Conservation (phyloP, 1,140 invertebrate species). For the Achatina immaculata region DNA sequence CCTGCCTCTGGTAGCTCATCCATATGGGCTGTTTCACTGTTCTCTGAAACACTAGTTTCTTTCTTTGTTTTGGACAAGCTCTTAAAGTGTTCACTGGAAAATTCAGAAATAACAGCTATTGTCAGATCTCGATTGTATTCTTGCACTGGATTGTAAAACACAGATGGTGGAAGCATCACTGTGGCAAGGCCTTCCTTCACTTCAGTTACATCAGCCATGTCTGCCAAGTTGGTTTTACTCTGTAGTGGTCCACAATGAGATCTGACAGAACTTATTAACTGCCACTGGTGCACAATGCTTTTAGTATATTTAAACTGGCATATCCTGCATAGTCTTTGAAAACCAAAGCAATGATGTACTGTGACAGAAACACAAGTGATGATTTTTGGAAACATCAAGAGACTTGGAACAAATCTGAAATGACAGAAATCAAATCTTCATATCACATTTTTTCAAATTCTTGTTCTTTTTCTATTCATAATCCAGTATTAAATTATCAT, state of each 20-base stretch:
- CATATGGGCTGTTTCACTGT: neutral
- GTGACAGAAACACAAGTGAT: neutral
- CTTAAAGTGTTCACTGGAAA: slow-evolving; percentile 56
- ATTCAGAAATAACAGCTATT: slow-evolving; percentile 72
- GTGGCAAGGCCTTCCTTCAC: slow-evolving; percentile 82
- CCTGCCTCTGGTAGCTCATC: slow-evolving; percentile 34
- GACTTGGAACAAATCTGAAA: too few relatives aligned
- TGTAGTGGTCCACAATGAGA: neutral
- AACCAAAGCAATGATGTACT: neutral
- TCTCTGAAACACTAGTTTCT: neutral
- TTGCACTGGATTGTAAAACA: slow-evolving; percentile 98
- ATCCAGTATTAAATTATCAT: too few relatives aligned
- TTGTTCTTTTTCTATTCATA: too few relatives aligned
- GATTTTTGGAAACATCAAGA: neutral
- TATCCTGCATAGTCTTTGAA: neutral
- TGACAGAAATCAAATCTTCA: too few relatives aligned
- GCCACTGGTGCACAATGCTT: too few relatives aligned
- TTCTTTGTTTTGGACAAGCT: slow-evolving; percentile 40
- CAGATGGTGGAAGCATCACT: slow-evolving; percentile 77
- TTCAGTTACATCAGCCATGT: slow-evolving; percentile 34
- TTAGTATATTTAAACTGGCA: too few relatives aligned
- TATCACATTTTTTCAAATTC: too few relatives aligned
- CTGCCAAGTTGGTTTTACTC: slow-evolving; percentile 1
- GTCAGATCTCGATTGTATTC: slow-evolving; percentile 97
- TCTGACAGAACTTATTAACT: neutral